Base-by-base conservation (phyloP, 2,113 vertebrate species). In the Dicaeum eximium region DNA sequence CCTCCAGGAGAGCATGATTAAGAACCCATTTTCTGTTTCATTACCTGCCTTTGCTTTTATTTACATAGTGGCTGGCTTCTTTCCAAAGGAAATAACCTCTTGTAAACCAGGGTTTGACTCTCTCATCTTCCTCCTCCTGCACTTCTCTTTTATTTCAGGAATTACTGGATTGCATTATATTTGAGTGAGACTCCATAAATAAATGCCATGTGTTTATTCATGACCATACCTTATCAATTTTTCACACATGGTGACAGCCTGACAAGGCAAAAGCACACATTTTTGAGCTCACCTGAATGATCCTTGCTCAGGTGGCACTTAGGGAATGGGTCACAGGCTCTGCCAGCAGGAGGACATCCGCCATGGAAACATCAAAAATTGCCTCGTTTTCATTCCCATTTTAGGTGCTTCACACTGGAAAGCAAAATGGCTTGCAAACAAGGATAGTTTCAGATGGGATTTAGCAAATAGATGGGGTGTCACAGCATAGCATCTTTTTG, bases 191-290 rank as follows among this genome's bases (percentile, higher is more conserved):
- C 44, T 31, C 27, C 19, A 45, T 35, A 56, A n/a, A n/a, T 3
- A 86, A 92, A 70, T 37, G 21, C 24, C 57, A 47, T n/a, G 64
- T 94, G 42, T 72, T 96, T 92, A 78, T 94, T 95, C 77, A 87
- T 61, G 13, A 38, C 78, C 62, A 25, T 37, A 20, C 8, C 35
- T 38, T 48, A 67, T 60, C 65, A 51, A 22, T 90, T 80, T 86
- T 90, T 28, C 65, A 89, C 53, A 18, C 28, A 21, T 1, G 22
- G 27, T 72, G 56, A 70, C 77, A 92, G 50, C 62, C 35, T 85
- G 56, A 64, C 78, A 90, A 93, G 45, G 40, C 44, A 70, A 51
- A 81, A 74, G 17, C 3, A 1, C 1, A 0, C 1, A 4, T 60
- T 84, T 81, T 11, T 44, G 31, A 89, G 60, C 27, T 25, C 40